Base-by-base conservation (phyloP, 2,888 invertebrate species). In the Parascotia fuliginaria region DNA sequence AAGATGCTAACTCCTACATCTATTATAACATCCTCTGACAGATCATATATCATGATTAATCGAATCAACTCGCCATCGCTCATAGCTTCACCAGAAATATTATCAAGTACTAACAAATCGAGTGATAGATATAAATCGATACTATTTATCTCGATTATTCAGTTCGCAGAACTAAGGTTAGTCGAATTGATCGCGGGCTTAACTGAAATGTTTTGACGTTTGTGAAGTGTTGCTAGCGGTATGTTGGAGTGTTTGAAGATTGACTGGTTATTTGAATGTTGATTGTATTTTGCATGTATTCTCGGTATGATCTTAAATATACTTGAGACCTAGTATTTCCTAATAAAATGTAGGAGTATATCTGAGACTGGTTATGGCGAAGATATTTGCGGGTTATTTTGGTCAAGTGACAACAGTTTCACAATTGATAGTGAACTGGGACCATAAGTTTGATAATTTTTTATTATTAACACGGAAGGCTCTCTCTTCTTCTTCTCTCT, bases 61-160 rank as follows among this genome's bases (percentile, higher is more conserved):
- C 27, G 59, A 55, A 68, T 64, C 37, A 55, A 62, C 44, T 60
- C 60, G 53, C 66, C 22, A 47, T 61, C 55, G 42, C 49, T 70
- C 57, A 53, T 54, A 50, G 45, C 54, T 62, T 56, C 54, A 56
- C 27, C 49, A 49, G 50, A 59, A 65, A 62, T 60, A 55, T 57
- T 42, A 56, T 45, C 55, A 55, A 67, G 53, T 55, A 47, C 51
- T 57, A 73, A 77, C 71, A 70, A 65, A 72, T 72, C 69, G 65
- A 68, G 59, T 77, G 80, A 79, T 71, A 73, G 72, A 75, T 78
- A 82, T 74, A 73, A 83, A 85, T 81, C 75, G 79, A 77, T 73
- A 65, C 55, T 63, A 83, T 84, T 79, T 73, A 79, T 82, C 75
- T 81, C 73, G 81, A 80, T 85, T 81, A 77, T 55, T 15, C 51